These are phyloP conservation scores for Catocala sponsa DNA, from an alignment of 2,888 invertebrate genomes.

Conservation along the genomic window DNA sequence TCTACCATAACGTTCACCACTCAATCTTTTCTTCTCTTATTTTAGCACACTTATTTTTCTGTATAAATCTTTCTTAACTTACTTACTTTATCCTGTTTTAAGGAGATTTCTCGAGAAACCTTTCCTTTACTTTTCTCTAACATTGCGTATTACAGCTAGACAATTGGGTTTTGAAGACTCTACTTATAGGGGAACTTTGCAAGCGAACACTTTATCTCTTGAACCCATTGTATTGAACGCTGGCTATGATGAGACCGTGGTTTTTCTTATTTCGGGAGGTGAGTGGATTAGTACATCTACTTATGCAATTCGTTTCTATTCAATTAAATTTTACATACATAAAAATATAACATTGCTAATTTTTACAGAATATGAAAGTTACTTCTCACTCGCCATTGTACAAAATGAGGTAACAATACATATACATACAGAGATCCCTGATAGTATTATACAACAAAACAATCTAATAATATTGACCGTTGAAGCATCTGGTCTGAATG, in stretches of 20 bases:
- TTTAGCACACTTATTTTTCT: slow-evolving; percentile 1
- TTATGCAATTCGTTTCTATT: no score
- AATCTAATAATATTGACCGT: slow-evolving; percentile 67
- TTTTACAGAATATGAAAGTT: slow-evolving; percentile 62
- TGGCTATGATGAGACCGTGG: slow-evolving; percentile 63
- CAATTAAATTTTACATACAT: no score
- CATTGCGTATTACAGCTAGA: slow-evolving; percentile 63
- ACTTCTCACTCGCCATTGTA: slow-evolving; percentile 54
- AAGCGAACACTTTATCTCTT: slow-evolving; percentile 56
- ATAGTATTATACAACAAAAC: slow-evolving; percentile 63
- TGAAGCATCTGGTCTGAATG: slow-evolving; percentile 65
- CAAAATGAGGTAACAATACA: slow-evolving; percentile 58
- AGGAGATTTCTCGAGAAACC: slow-evolving; percentile 7
- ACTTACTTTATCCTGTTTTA: slow-evolving; percentile 26
- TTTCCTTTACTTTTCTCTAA: slow-evolving; percentile 40
- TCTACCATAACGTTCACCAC: neutral
- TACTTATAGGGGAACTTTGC: slow-evolving; percentile 65
- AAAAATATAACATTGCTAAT: no score
- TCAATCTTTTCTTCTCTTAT: neutral
- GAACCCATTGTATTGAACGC: slow-evolving; percentile 57
- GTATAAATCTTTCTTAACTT: slow-evolving; percentile 13
- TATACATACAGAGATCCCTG: slow-evolving; percentile 55
- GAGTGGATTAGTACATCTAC: slow-evolving; percentile 36
- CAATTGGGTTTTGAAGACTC: slow-evolving; percentile 65
- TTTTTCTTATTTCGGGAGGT: slow-evolving; percentile 68